Evolutionary conservation across 2,113 vertebrate genomes (phyloP).

Genomic region (Lepisosteus osseus): DNA sequence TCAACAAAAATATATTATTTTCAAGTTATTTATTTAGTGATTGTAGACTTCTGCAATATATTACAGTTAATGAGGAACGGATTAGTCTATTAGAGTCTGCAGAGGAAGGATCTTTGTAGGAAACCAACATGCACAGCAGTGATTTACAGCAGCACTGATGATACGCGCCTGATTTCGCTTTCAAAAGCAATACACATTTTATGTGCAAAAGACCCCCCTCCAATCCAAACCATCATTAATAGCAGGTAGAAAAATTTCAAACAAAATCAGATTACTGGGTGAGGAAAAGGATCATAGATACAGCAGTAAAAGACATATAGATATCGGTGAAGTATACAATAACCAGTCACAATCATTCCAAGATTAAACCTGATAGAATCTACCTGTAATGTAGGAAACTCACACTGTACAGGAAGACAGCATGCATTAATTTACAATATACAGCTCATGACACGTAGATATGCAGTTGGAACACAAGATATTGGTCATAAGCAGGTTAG

Average conservation of each 20-base stretch:
- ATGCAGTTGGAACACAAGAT: slow-evolving; percentile 16
- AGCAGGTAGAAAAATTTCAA: slow-evolving; percentile 15
- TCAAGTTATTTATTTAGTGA: no score
- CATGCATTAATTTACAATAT: slow-evolving; percentile 6
- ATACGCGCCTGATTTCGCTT: neutral
- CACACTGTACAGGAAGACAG: neutral
- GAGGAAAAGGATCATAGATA: slow-evolving; percentile 11
- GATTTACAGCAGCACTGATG: neutral
- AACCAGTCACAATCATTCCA: neutral
- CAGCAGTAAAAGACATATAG: slow-evolving; percentile 4
- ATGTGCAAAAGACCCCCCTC: slow-evolving; percentile 7
- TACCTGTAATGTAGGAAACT: neutral
- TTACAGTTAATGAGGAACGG: no score
- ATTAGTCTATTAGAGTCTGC: no score
- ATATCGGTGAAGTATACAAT: slow-evolving; percentile 11
- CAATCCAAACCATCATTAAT: slow-evolving; percentile 14
- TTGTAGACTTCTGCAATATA: no score
- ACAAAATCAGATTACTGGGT: no score
- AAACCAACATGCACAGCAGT: slow-evolving; percentile 3
- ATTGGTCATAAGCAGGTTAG: no score
- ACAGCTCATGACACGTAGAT: slow-evolving; percentile 26
- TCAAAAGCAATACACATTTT: neutral
- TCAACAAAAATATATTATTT: no score
- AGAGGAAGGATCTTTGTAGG: no score
- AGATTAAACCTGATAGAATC: slow-evolving; percentile 5